These are phyloP conservation scores for Hippocampus guttulatus DNA, from an alignment of 2,113 vertebrate genomes.

Conservation along the genomic window DNA sequence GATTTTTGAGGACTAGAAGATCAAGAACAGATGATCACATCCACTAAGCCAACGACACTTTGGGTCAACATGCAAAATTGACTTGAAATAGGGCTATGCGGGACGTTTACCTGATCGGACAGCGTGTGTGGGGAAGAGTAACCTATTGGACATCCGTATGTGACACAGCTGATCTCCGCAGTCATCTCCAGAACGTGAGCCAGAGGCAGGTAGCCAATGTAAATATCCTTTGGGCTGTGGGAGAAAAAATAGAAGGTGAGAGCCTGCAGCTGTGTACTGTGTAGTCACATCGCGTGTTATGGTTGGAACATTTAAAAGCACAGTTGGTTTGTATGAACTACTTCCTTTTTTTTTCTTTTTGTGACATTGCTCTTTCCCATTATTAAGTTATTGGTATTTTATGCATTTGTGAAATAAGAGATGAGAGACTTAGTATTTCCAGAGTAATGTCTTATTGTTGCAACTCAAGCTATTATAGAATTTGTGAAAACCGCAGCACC, in stretches of 20 bases:
- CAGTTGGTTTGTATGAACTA: not conserved
- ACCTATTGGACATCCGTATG: constrained; percentile 91
- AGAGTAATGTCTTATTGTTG: too few relatives aligned
- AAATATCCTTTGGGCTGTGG: constrained; percentile 84
- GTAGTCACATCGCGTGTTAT: not conserved
- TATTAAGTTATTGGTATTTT: not conserved
- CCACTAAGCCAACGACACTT: not conserved
- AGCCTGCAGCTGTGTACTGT: not conserved
- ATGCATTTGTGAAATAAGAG: not conserved
- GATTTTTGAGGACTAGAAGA: constrained; percentile 89
- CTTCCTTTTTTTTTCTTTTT: not conserved
- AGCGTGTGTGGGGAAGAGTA: constrained; percentile 95
- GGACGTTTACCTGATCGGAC: constrained; percentile 87
- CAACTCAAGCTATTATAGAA: too few relatives aligned
- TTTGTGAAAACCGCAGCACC: too few relatives aligned
- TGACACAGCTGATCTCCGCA: constrained; percentile 92
- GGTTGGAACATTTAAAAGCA: not conserved
- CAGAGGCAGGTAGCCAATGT: constrained; percentile 92
- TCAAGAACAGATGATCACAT: not conserved
- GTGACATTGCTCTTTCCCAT: not conserved
- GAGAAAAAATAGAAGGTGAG: constrained; percentile 6
- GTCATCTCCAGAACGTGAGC: constrained; percentile 96
- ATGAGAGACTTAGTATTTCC: not conserved
- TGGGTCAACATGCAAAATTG: not conserved
- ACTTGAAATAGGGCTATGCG: not conserved